Percentiles rank a stretch among this genome's conserved stretches.
phyloP scores from a whole-genome alignment of 2,797 vertebrate genomes.

The Stomatorhinus walkeri region DNA sequence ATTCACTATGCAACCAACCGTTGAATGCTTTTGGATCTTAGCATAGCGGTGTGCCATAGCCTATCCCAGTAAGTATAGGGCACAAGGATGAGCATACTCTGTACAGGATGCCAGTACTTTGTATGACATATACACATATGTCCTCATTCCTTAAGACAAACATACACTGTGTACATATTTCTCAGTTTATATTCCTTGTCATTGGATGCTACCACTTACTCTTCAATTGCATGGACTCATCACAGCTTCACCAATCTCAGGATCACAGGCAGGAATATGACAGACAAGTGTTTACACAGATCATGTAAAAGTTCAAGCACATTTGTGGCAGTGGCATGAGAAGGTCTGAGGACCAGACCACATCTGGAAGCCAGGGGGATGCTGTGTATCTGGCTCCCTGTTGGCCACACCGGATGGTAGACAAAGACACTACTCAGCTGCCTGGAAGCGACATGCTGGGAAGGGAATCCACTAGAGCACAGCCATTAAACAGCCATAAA shows the following conservation, averaged over 20 bases:
- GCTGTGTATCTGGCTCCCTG: conserved; percentile 26
- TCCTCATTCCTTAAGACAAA: background rate
- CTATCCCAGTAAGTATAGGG: background rate
- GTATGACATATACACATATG: background rate
- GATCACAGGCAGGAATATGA: background rate
- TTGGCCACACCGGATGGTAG: conserved; percentile 30
- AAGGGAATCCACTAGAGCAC: conserved; percentile 34
- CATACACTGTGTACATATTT: background rate
- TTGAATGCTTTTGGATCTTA: background rate
- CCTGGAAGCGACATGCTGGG: conserved; percentile 43
- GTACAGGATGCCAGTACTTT: background rate
- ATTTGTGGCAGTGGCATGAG: background rate
- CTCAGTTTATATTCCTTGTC: background rate
- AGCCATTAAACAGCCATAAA: conserved; percentile 35
- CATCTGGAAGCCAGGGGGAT: conserved; percentile 43
- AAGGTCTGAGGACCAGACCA: conserved; percentile 26
- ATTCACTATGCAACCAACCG: background rate
- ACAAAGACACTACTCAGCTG: conserved; percentile 43
- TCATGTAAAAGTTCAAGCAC: conserved; percentile 10
- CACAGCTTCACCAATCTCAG: background rate
- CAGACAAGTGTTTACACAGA: background rate
- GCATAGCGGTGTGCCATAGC: background rate
- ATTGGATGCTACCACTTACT: background rate
- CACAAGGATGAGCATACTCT: background rate
- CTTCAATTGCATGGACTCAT: background rate